Evolutionary conservation across 2,113 vertebrate species (phyloP), one percentile per base, ranked within the genome.

Genomic region (Sander vitreus): DNA sequence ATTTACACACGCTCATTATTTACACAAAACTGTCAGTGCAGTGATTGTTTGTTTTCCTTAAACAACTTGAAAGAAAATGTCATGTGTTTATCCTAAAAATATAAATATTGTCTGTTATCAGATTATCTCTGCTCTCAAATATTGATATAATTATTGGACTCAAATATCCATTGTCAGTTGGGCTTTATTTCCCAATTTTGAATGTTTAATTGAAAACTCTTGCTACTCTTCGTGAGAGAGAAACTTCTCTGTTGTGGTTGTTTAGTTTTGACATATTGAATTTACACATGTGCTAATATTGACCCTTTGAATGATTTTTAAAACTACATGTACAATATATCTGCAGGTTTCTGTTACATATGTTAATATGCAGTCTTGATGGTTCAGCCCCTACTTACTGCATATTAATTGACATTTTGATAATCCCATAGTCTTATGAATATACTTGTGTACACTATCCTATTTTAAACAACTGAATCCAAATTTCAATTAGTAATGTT

Each of bases 231-330:
- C 0, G 33, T 57, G 48, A 81, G 64, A n/a, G 57, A 65, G 51
- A 65, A 54, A 48, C 18, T n/a, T 30, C 25, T 43, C 25, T 75
- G 16, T 59, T 27, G 7, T 30, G 19, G 16, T 74, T 58, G 16
- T 74, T 58, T 16, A 72, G 11, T 48, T 76, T 50, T 9, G 59
- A 43, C n/a, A 4, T 6, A n/a, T 43, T 33, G 47, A 60, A 48
- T 51, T 47, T 8, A 48, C 33, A 48, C 25, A 23, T 8, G 15
- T 76, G 16, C 67, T 76, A 39, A 48, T 51, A 54, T 67, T 27
- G 73, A 85, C 68, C 19, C 43, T 54, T 63, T 81, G 76, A 91
- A 87, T 87, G 45, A 84, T 62, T 47, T 82, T 15, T 80, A 76
- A 39, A 55, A 47, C 43, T 36, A 30, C 16, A 18, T 36, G 27